Base-by-base conservation (phyloP, 2,113 vertebrate genomes). In the Chascanopsetta lugubris region DNA sequence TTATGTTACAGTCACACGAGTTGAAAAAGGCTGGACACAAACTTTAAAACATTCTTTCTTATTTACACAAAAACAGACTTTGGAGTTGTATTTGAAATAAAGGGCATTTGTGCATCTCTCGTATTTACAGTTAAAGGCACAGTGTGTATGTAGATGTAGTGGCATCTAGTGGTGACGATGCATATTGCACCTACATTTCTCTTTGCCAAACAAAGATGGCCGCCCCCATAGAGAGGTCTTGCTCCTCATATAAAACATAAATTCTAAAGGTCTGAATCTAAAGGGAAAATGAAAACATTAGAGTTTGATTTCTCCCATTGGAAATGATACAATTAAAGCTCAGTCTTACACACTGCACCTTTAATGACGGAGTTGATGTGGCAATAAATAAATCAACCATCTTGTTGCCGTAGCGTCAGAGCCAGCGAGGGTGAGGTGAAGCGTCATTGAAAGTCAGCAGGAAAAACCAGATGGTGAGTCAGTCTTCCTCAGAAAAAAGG, bases 311-410 rank as follows among this genome's bases (percentile, higher is more conserved):
- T n/a, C n/a, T n/a, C n/a, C n/a, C n/a, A n/a, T n/a, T n/a, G n/a
- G n/a, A n/a, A n/a, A n/a, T n/a, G n/a, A n/a, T n/a, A n/a, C n/a
- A n/a, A n/a, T n/a, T n/a, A n/a, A n/a, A n/a, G n/a, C n/a, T n/a
- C n/a, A n/a, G n/a, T n/a, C n/a, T n/a, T n/a, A n/a, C n/a, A n/a
- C n/a, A n/a, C n/a, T n/a, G n/a, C n/a, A n/a, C n/a, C n/a, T n/a
- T n/a, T n/a, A 47, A 48, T 32, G 25, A 42, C 10, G 49, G 2
- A 30, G 3, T 1, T 38, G 4, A 40, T 34, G 25, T 58, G 25
- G 18, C n/a, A 77, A 83, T 83, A 84, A 74, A 80, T 78, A 65
- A 12, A 38, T 26, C 6, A 49, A 50, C 25, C 20, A 60, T 22
- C 7, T 8, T 53, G 21, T 32, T 47, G 24, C 6, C 36, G 27